Evolutionary conservation across 2,888 invertebrate species (phyloP).

Genomic region (Aspidapion aeneum): DNA sequence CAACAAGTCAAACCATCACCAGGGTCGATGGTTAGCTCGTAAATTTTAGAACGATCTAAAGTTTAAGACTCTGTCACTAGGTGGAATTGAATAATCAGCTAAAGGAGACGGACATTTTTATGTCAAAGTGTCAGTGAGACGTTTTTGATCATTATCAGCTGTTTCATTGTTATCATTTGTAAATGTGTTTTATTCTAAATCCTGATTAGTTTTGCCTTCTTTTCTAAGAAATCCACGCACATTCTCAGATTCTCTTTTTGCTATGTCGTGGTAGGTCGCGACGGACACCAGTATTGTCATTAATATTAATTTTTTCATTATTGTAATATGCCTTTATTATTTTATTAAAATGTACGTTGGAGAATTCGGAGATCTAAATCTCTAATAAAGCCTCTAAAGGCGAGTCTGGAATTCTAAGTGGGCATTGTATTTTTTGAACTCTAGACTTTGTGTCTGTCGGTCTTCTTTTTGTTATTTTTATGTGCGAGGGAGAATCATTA

Average conservation of each 20-base stretch:
- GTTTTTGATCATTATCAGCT: too few relatives aligned
- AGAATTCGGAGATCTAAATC: constrained; percentile 1
- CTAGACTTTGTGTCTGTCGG: too few relatives aligned
- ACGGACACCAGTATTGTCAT: background rate
- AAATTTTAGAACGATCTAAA: too few relatives aligned
- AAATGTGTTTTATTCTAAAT: too few relatives aligned
- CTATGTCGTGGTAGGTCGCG: background rate
- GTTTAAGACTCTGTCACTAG: too few relatives aligned
- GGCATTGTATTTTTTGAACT: background rate
- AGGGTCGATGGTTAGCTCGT: too few relatives aligned
- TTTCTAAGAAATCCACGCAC: background rate
- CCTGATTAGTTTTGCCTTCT: too few relatives aligned
- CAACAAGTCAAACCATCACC: background rate
- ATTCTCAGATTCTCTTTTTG: background rate
- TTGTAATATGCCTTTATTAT: background rate
- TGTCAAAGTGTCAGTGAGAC: too few relatives aligned
- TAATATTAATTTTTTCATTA: background rate
- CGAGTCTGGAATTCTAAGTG: background rate
- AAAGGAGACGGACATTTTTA: too few relatives aligned
- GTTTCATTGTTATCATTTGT: background rate
- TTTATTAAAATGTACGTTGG: background rate
- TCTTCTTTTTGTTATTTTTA: background rate
- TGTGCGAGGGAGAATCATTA: background rate
- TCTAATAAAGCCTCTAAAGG: background rate
- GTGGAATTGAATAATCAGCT: too few relatives aligned